Conservation (phyloP, 2,797 vertebrate species). For the Schizothorax lantsangensis region DNA sequence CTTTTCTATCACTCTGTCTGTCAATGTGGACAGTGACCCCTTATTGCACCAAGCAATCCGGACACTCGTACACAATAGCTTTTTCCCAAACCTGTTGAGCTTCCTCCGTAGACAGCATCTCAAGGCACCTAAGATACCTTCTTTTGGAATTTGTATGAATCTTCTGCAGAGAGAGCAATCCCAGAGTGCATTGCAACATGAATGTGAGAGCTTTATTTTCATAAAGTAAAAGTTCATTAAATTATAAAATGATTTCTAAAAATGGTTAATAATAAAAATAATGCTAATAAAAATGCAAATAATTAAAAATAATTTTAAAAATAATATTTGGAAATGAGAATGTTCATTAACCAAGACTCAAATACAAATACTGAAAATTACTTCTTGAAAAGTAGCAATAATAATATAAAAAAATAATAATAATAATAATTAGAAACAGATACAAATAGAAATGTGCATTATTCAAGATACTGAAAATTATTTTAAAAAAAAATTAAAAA, state of each 20-base stretch:
- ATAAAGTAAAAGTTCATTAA: background rate
- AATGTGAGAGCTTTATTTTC: background rate
- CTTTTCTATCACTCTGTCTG: slow-evolving; percentile 19
- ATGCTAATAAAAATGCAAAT: background rate
- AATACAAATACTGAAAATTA: too few relatives aligned
- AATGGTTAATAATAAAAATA: background rate
- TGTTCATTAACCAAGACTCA: too few relatives aligned
- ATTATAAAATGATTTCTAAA: background rate
- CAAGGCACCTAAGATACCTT: background rate
- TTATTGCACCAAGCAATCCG: background rate
- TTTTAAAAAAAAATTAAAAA: too few relatives aligned
- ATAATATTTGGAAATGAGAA: background rate
- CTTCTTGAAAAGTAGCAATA: too few relatives aligned
- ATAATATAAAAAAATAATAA: too few relatives aligned
- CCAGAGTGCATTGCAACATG: background rate
- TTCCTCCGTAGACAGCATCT: background rate
- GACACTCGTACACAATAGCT: background rate
- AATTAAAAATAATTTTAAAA: background rate
- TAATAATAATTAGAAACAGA: too few relatives aligned
- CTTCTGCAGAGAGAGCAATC: background rate
- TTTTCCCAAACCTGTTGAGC: slow-evolving; percentile 6
- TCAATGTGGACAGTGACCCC: slow-evolving; percentile 14
- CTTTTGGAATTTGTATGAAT: background rate
- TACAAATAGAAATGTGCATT: too few relatives aligned
- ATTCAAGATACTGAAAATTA: too few relatives aligned